Evolutionary conservation across 2,113 vertebrate genomes (phyloP).

Genomic region (Vicugna pacos): DNA sequence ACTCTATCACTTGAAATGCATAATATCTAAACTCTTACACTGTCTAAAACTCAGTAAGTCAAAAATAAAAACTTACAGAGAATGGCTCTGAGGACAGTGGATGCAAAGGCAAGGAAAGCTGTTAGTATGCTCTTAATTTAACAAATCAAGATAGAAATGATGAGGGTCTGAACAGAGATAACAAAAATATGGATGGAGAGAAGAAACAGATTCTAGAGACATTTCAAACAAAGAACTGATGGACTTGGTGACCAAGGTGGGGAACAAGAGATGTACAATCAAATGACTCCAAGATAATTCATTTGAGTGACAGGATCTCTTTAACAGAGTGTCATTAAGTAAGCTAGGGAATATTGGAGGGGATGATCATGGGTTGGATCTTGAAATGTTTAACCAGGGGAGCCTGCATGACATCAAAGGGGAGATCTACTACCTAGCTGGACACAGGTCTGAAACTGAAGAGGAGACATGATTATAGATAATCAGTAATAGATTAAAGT

Average conservation of each 20-base stretch:
- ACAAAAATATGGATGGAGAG: not conserved
- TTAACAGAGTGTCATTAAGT: not conserved
- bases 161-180: not conserved
- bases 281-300: constrained; percentile 13
- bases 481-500: constrained; percentile 45
- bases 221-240: constrained; percentile 29
- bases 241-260: not conserved
- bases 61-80: constrained; percentile 24
- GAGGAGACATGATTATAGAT: not conserved
- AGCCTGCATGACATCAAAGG: not conserved
- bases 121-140: not conserved
- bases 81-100: not conserved
- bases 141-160: constrained; percentile 44
- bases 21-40: not conserved
- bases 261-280: not conserved
- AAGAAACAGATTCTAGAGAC: not conserved
- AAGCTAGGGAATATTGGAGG: not conserved
- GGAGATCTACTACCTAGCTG: not conserved
- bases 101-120: not conserved
- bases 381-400: constrained; percentile 30
- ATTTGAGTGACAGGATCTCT: not conserved
- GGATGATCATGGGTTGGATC: not conserved
- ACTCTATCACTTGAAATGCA: not conserved
- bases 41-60: not conserved
- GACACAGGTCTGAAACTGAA: not conserved